These are phyloP conservation scores for Desmophyllum pertusum DNA, from an alignment of 92 coral and sea anemone species.

Conservation along the genomic window DNA sequence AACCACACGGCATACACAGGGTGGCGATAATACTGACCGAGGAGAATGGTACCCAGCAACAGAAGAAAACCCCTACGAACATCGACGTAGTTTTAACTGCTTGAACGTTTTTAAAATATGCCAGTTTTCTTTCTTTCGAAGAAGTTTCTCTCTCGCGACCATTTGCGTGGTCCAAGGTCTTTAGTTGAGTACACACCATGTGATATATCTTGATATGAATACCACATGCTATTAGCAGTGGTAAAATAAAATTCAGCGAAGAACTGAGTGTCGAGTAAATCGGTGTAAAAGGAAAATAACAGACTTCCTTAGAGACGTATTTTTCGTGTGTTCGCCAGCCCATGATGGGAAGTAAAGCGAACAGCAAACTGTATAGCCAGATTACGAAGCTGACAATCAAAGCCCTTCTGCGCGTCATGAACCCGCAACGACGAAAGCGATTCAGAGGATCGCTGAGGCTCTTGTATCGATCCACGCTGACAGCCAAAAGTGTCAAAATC, in stretches of 20 bases:
- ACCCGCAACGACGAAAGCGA: slow-evolving; percentile 76
- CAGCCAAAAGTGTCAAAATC: slow-evolving; percentile 77
- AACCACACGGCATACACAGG: slow-evolving; percentile 10
- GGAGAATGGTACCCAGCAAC: slow-evolving; percentile 77
- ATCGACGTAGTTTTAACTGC: slow-evolving; percentile 64
- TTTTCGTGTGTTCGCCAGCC: slow-evolving; percentile 71
- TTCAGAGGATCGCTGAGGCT: slow-evolving; percentile 84
- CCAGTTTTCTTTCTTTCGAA: slow-evolving; percentile 29
- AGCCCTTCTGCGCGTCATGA: slow-evolving; percentile 80
- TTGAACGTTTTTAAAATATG: slow-evolving; percentile 57
- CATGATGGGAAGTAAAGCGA: slow-evolving; percentile 83
- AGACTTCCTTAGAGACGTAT: slow-evolving; percentile 7
- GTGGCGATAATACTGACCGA: slow-evolving; percentile 40
- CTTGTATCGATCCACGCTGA: slow-evolving; percentile 85
- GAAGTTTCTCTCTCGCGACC: too few species aligned
- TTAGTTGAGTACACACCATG: slow-evolving; percentile 45
- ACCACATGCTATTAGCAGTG: slow-evolving; percentile 69
- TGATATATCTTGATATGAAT: slow-evolving; percentile 68
- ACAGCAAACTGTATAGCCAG: slow-evolving; percentile 85
- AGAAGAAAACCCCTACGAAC: slow-evolving; percentile 61
- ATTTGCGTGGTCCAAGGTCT: slow-evolving; percentile 16
- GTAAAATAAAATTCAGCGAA: slow-evolving; percentile 73
- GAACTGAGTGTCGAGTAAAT: slow-evolving; percentile 73
- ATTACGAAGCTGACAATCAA: slow-evolving; percentile 52
- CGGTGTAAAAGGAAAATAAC: slow-evolving; percentile 65